A percentile compares a stretch with the other conserved stretches of the same genome.
Evolutionary conservation across 2,113 vertebrate species (phyloP).

Genomic region (Prochilodus magdalenae): DNA sequence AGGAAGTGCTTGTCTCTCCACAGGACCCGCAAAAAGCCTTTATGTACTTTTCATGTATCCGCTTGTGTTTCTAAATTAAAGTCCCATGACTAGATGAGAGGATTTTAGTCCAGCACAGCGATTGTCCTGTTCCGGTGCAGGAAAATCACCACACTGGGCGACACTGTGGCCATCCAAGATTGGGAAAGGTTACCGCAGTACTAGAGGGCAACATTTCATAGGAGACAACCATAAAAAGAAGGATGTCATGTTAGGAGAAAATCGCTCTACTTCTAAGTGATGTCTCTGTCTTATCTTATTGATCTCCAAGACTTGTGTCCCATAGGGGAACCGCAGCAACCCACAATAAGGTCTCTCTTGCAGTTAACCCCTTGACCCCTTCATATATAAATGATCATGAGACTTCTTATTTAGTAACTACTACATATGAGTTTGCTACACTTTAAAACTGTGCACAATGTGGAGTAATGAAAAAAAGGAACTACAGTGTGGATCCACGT

Average conservation of each 20-base stretch:
- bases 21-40: neutral
- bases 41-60: neutral
- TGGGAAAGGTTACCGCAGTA: too few species aligned
- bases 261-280: neutral
- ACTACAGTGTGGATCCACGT: neutral
- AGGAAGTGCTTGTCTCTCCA: neutral
- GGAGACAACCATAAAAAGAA: neutral
- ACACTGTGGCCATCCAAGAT: too few species aligned
- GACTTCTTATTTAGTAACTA: too few species aligned
- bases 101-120: too few species aligned
- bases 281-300: neutral
- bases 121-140: neutral
- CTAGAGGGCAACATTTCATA: neutral
- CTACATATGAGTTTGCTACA: too few species aligned
- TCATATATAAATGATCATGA: too few species aligned
- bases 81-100: neutral
- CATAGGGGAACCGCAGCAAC: neutral
- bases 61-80: neutral
- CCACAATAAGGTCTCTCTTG: too few species aligned
- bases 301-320: neutral
- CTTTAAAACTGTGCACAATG: too few species aligned
- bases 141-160: neutral
- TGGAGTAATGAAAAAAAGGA: neutral
- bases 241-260: neutral
- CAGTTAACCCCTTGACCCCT: neutral